Base-by-base conservation (phyloP, 2,888 invertebrate species). In the Stenotaenia linearis region DNA sequence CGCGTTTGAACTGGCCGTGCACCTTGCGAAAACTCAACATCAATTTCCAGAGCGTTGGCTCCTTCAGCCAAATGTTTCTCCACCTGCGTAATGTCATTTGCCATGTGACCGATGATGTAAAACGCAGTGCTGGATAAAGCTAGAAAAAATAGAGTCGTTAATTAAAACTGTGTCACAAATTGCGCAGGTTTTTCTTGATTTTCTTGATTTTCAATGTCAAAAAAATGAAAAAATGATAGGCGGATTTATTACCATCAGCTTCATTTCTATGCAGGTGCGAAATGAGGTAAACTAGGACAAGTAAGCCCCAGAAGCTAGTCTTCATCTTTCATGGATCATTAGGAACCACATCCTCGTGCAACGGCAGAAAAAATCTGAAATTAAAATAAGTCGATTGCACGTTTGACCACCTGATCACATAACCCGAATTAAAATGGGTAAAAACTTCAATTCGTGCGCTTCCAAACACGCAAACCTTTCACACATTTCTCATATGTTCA, bases 21-120 rank as follows among this genome's bases (percentile, higher is more conserved):
- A 45, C 78, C 80, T 7, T 10, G 21, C 10, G 78, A 21, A 56
- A 81, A 81, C 7, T 78, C 37, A 6, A 81, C 80, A 37, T 81
- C 81, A 18, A 81, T 79, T 25, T 78, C 80, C 9, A 81, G 25
- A 18, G 75, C 81, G 30, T 81, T 81, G 23, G 81, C 81, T 0
- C 81, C 81, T 32, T 81, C 81, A 12, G 37, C 77, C 23, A 81
- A 30, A 40, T 79, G 80, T 77, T 79, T 75, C 32, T 81, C 80
- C 37, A 76, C 77, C 37, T 81, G 78, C 28, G 35, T 10, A 15
- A 81, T 76, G 61, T 81, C 81, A 45, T 81, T 81, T 30, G 80
- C 81, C 81, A 81, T 81, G 35, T 81, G 76, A 30, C 78, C 81
- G 21, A 78, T 78, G 69, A 40, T 69, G 78, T 78, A 78, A 32